Evolutionary conservation across 92 coral and sea anemone genomes (phyloP), one percentile per base, ranked within the genome.

Genomic region (Bergia puertoricense): DNA sequence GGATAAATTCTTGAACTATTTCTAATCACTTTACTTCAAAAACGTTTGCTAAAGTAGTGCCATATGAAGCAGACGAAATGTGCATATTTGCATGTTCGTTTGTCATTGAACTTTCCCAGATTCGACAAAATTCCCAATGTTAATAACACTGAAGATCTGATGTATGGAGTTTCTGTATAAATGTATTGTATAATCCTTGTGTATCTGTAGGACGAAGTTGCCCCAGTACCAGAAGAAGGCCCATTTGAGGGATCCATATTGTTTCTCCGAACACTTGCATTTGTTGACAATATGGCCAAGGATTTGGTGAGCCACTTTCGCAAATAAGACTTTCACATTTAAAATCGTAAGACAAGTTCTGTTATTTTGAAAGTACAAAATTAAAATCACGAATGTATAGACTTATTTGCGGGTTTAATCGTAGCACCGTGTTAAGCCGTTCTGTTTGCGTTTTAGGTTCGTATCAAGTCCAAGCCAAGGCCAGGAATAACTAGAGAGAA

Each of bases 211-310:
- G 94, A 94, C 79, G 95, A 94, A 20, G 75, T 94, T 18, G 96
- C 92, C 13, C 94, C 96, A 40, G 18, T 95, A 22, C 92, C 97
- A 9, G 86, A 86, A 65, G 90, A 90, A 82, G 86, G 92, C 14
- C 66, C 86, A 62, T 88, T 97, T 2, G 92, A 93, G 54, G 99
- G 98, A 11, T 91, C 97, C 56, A 89, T 91, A 77, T 88, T 97
- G 90, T 95, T 97, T 74, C 90, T 97, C 43, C 90, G 98, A 92
- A 92, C 92, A 15, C 92, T 97, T 15, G 85, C 94, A 46, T 97
- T 97, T 82, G 89, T 97, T 74, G 99, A 95, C 54, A 95, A 93
- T 66, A 97, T 97, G 98, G 95, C 98, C 41, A 95, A 95, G 79
- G 99, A 94, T 81, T 93, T 93, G 99, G 99, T 97, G 62, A 88